Evolutionary conservation across 2,888 invertebrate species (phyloP).

Genomic region (Calliphora vomitoria): DNA sequence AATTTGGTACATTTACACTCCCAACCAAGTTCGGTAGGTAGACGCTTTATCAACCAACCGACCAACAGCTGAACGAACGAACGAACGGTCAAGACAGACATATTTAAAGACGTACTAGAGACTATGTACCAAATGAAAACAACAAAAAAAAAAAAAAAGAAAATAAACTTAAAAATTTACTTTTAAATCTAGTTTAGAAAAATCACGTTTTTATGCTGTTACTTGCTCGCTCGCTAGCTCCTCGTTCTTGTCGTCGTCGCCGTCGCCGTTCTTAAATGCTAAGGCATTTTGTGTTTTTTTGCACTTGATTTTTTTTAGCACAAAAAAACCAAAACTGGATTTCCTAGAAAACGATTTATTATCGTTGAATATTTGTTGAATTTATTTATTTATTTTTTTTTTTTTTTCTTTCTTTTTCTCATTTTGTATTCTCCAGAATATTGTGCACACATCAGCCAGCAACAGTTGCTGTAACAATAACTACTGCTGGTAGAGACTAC

Average conservation of each 20-base stretch:
- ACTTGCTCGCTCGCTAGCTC: conserved; percentile 21
- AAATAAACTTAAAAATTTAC: conserved; percentile 60
- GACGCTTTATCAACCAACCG: neutral
- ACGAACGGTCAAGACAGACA: conserved; percentile 12
- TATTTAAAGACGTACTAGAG: neutral
- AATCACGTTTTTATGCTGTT: conserved; percentile 72
- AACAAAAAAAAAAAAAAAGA: conserved; percentile 38
- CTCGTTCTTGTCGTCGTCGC: neutral
- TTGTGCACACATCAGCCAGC: neutral
- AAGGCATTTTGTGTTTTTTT: conserved; percentile 50
- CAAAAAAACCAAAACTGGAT: conserved; percentile 76
- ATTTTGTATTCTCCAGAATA: conserved; percentile 52
- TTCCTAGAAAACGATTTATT: conserved; percentile 76
- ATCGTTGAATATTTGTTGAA: conserved; percentile 71
- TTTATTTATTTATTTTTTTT: neutral
- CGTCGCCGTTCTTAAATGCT: conserved; percentile 46
- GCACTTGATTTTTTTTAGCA: conserved; percentile 67
- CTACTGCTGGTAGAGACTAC: conserved; percentile 3
- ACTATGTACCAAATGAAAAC: conserved; percentile 7
- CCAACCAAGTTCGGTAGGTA: conserved; percentile 19
- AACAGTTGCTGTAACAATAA: conserved; percentile 30
- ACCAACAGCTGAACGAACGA: conserved; percentile 25
- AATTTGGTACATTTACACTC: conserved; percentile 61
- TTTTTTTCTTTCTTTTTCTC: neutral
- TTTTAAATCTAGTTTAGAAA: conserved; percentile 76